phyloP scores from a whole-genome alignment of 2,797 vertebrate species.

The Lepus townsendii region DNA sequence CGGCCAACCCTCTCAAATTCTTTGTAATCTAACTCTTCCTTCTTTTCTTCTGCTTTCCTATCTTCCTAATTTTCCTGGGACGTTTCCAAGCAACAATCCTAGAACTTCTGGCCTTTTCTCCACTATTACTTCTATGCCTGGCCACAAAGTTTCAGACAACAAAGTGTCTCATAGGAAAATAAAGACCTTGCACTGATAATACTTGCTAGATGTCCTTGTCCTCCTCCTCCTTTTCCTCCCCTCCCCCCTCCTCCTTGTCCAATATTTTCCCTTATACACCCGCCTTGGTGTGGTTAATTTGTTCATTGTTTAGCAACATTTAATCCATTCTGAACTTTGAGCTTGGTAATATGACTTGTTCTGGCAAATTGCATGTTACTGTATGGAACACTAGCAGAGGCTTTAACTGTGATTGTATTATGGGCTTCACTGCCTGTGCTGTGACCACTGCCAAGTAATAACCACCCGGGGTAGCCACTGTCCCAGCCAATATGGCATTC shows the following conservation, averaged over 20 bases:
- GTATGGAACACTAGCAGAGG: background rate
- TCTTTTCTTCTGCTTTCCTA: background rate
- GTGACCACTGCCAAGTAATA: background rate
- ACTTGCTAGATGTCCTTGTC: background rate
- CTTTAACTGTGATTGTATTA: background rate
- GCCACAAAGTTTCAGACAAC: conserved; percentile 18
- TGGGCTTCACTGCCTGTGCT: background rate
- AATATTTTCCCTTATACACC: background rate
- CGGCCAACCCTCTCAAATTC: background rate
- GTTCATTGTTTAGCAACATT: conserved; percentile 17
- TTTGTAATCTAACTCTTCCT: background rate
- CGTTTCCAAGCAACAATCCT: background rate
- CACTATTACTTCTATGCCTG: background rate
- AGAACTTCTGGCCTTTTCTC: background rate
- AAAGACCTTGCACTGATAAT: background rate
- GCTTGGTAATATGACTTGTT: background rate
- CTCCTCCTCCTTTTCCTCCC: too few species aligned
- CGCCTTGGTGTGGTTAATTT: background rate
- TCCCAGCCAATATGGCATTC: background rate
- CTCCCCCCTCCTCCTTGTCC: background rate
- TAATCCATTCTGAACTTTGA: background rate
- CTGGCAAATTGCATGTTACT: background rate
- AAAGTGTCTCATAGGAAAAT: background rate
- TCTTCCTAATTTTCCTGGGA: background rate
- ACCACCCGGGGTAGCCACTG: background rate